A percentile compares a stretch with the other conserved stretches of the same genome.
These are phyloP conservation scores for Vireo griseus DNA, from an alignment of 2,797 vertebrate genomes.

Conservation along the genomic window DNA sequence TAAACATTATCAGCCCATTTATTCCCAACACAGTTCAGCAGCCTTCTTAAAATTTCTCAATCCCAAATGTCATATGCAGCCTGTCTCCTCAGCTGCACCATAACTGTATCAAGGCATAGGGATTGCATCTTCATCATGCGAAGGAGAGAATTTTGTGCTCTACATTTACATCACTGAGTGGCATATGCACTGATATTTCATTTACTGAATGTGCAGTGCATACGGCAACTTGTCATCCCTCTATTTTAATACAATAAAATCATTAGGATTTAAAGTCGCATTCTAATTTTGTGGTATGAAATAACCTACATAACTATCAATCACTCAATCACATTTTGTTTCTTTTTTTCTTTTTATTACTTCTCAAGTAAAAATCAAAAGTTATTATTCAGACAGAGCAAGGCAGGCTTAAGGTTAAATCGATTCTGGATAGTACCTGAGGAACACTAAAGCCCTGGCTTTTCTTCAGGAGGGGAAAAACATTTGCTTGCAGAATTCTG, in stretches of 20 bases:
- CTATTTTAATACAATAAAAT: not conserved
- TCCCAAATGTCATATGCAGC: not conserved
- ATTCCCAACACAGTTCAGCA: not conserved
- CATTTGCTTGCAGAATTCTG: not conserved
- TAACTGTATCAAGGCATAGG: not conserved
- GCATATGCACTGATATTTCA: not conserved
- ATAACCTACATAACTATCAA: not conserved
- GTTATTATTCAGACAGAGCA: not conserved
- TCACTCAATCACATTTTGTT: not conserved
- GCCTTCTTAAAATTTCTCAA: not conserved
- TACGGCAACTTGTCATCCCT: not conserved
- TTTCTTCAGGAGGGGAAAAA: not conserved
- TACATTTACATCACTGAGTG: not conserved
- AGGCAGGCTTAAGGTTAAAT: constrained; percentile 21
- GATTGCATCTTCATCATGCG: not conserved
- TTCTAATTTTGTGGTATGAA: not conserved
- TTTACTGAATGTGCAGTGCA: not conserved
- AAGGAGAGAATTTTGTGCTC: not conserved
- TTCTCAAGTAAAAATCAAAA: not conserved
- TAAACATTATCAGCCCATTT: not conserved
- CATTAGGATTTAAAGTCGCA: not conserved
- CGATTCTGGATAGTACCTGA: not conserved
- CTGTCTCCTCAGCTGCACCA: not conserved
- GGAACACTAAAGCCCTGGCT: constrained; percentile 10
- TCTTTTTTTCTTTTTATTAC: not conserved